Percentiles rank a stretch among this genome's conserved stretches.
phyloP scores from a whole-genome alignment of 2,888 invertebrate species.

The Chorisops tibialis region DNA sequence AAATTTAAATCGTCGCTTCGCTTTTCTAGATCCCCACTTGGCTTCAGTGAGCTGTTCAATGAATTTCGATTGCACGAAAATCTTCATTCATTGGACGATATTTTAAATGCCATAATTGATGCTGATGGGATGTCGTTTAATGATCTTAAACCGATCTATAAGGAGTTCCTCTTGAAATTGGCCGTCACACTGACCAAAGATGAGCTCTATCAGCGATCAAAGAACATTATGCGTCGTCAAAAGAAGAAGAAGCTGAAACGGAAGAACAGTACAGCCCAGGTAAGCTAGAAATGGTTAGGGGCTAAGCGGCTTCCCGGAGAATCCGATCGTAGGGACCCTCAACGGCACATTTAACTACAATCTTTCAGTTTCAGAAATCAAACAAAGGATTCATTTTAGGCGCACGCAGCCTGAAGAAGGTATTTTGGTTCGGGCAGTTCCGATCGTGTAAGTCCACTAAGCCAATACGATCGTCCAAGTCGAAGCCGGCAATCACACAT shows the following conservation, averaged over 20 bases:
- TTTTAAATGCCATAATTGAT: constrained; percentile 82
- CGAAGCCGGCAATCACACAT: constrained; percentile 29
- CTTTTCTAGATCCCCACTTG: constrained; percentile 70
- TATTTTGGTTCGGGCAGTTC: constrained; percentile 58
- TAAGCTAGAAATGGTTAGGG: too few species aligned
- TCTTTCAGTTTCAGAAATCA: constrained; percentile 53
- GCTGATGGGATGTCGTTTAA: constrained; percentile 92
- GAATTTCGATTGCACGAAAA: constrained; percentile 86
- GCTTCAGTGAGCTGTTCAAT: constrained; percentile 82
- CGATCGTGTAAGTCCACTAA: constrained; percentile 43
- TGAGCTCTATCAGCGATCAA: constrained; percentile 84
- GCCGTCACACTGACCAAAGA: constrained; percentile 89
- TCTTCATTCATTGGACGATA: constrained; percentile 82
- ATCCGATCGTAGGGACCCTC: too few species aligned
- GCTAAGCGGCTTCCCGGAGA: too few species aligned
- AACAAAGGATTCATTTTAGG: constrained; percentile 60
- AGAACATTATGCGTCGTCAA: constrained; percentile 83
- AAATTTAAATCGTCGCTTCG: constrained; percentile 18
- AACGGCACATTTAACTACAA: not conserved
- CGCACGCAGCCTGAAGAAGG: constrained; percentile 60
- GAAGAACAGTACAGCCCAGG: constrained; percentile 55
- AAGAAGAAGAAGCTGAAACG: constrained; percentile 65
- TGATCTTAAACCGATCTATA: constrained; percentile 86
- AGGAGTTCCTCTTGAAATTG: constrained; percentile 81
- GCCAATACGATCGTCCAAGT: constrained; percentile 35